Evolutionary conservation across 2,113 vertebrate genomes (phyloP).

Genomic region (Syngnathoides biaculeatus): DNA sequence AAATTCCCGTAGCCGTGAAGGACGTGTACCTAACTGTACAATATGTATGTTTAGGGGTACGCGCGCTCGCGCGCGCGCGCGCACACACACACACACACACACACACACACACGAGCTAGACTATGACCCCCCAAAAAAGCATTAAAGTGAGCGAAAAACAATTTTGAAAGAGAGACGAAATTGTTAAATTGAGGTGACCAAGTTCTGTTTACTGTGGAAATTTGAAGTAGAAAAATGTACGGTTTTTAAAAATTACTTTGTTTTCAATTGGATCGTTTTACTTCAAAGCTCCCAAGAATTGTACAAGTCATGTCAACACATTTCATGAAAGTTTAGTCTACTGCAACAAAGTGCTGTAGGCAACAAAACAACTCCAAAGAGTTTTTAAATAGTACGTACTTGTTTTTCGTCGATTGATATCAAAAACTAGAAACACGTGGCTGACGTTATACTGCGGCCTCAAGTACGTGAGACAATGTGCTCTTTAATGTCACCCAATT

Average conservation of each 20-base stretch:
- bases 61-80: too few species aligned
- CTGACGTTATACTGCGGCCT: not conserved
- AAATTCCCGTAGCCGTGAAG: constrained; percentile 33
- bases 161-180: too few species aligned
- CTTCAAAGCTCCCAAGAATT: not conserved
- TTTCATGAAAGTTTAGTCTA: not conserved
- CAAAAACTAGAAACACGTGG: too few species aligned
- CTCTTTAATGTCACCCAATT: not conserved
- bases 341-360: too few species aligned
- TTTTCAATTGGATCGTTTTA: not conserved
- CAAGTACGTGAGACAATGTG: not conserved
- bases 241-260: not conserved
- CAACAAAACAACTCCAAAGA: not conserved
- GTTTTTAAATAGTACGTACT: not conserved
- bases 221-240: not conserved
- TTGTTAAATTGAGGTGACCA: not conserved
- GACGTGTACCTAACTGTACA: not conserved
- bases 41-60: not conserved
- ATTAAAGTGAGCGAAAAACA: not conserved
- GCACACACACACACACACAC: too few species aligned
- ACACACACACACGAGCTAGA: too few species aligned
- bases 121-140: too few species aligned
- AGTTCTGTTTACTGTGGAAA: not conserved
- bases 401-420: not conserved
- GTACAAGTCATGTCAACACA: not conserved